Evolutionary conservation across 2,113 vertebrate genomes (phyloP), one percentile per base, ranked within the genome.

Genomic region (Myxocyprinus asiaticus): DNA sequence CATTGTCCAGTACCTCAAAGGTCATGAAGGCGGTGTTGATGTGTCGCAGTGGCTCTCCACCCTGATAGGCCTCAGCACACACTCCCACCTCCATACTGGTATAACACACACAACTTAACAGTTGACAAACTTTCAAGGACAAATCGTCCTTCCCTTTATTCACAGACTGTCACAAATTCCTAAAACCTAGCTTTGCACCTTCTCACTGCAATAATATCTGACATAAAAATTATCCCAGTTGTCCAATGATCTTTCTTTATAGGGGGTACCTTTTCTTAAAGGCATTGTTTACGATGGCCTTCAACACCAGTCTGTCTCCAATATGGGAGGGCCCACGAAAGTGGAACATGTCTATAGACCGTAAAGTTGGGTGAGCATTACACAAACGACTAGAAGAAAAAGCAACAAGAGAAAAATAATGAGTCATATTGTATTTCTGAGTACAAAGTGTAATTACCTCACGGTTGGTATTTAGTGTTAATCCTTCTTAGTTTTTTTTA

Each of bases 21-120:
- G 94, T 98, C 97, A 99, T 98, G 90, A 99, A 98, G 74, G 97
- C 97, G 0, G 95, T 98, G 90, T 99, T 99, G 92, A 99, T 97
- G 85, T 99, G 97, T 3, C 95, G 87, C 33, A 90, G 83, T 22
- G 90, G 92, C 78, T 92, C 80, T 7, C 94, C 92, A 9, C 94
- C 93, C 87, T 96, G 88, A 11, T 98, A 98, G 4, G 96, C 97
- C 87, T 98, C 96, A 0, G 95, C 96, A 0, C 96, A 95, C 75
- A 98, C 96, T 0, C 97, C 97, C 83, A 99, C 97, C 90, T 99
- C 97, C 96, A 99, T 97, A 90, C 97, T 99, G 84, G 65, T 50
- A 42, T 6, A 82, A 50, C n/a, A 82, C 14, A 65, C 6, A 74
- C 58, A 62, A 74, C 59, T 17, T 22, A 48, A 33, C 33, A 67